A percentile compares a stretch with the other conserved stretches of the same genome.
phyloP scores from a whole-genome alignment of 1,140 invertebrate species.

The Planococcus citri region DNA sequence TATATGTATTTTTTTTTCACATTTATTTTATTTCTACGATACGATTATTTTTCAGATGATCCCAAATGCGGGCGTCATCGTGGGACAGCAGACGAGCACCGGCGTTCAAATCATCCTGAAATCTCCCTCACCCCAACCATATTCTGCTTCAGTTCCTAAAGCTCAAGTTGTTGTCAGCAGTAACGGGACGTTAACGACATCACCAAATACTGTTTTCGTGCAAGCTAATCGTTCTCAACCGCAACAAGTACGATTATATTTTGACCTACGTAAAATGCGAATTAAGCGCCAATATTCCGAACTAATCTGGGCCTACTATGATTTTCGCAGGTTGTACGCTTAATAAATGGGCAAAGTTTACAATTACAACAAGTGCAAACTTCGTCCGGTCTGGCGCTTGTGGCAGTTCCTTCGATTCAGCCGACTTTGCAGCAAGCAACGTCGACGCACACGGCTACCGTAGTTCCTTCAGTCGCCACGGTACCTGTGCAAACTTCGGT shows the following conservation, averaged over 20 bases:
- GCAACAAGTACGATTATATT: background rate
- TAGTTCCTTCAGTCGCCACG: conserved; percentile 16
- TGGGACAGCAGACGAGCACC: conserved; percentile 34
- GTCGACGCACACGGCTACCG: conserved; percentile 22
- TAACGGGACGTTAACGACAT: background rate
- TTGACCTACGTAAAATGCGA: background rate
- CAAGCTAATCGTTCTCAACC: conserved; percentile 9
- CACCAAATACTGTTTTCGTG: conserved; percentile 11
- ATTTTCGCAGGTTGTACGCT: conserved; percentile 29
- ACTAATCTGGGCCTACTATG: no score
- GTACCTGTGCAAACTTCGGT: conserved; percentile 14
- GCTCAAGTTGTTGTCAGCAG: conserved; percentile 11
- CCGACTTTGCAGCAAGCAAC: conserved; percentile 24
- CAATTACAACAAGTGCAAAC: conserved; percentile 40
- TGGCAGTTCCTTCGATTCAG: conserved; percentile 32
- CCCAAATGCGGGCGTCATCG: conserved; percentile 30
- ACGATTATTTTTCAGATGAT: conserved; percentile 28
- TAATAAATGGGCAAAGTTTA: conserved; percentile 34
- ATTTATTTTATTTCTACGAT: no score
- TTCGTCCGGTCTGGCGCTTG: conserved; percentile 36
- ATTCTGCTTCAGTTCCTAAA: conserved; percentile 10
- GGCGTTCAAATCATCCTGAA: conserved; percentile 35
- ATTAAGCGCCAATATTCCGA: background rate
- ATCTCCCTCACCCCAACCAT: conserved; percentile 29
- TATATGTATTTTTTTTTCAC: no score